Base-by-base conservation (phyloP, 2,888 invertebrate genomes). In the Phymatocera aterrima region DNA sequence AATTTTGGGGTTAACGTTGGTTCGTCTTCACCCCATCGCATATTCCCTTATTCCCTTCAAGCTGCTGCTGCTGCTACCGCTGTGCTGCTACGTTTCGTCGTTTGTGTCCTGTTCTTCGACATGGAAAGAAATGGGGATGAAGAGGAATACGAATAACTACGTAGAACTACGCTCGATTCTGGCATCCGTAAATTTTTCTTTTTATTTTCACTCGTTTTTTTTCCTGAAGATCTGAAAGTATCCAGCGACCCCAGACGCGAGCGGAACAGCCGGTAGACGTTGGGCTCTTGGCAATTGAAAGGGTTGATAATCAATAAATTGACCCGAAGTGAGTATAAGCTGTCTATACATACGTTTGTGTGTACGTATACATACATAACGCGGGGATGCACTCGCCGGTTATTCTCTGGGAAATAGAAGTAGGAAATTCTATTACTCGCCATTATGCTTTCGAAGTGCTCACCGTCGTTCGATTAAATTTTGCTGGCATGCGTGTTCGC, bases 341-440 rank as follows among this genome's bases (percentile, higher is more conserved):
- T n/a, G n/a, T n/a, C n/a, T n/a, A n/a, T n/a, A n/a, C n/a, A n/a
- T n/a, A n/a, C n/a, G n/a, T n/a, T n/a, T n/a, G 24, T 6, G 68
- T 68, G n/a, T 43, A 65, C 4, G 46, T 51, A 48, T 51, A 31
- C 51, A 21, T 8, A 72, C 18, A n/a, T n/a, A n/a, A n/a, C n/a
- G n/a, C n/a, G 28, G 15, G 51, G 72, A 72, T 72, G 72, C 51
- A 51, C 72, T 37, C 72, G 72, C 21, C 51, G 37, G 60, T 75
- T 57, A 54, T 40, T 40, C 75, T 43, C 57, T 40, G 54, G 40
- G 24, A 57, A 75, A 60, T 60, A 37, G 75, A 75, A 75, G 60
- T 75, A 40, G 54, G 75, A 75, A 75, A 75, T 75, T 75, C 75
- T 75, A 75, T 75, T 75, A 75, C 75, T 54, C 40, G 75, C 75